These are phyloP conservation scores for Adelognathus sp. DNA, from an alignment of 2,888 invertebrate genomes.

Conservation along the genomic window DNA sequence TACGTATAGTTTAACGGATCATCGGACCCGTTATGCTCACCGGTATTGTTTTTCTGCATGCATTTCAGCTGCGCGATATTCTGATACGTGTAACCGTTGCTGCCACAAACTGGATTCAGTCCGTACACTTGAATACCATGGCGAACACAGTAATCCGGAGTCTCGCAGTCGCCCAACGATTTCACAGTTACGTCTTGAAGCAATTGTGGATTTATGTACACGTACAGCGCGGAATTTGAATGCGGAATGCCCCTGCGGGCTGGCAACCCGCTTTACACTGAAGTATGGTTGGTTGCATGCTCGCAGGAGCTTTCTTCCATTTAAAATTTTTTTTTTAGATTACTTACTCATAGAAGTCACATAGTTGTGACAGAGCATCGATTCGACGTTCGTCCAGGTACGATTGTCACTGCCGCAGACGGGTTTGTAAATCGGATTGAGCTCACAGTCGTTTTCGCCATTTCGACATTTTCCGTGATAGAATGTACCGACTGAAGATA, in stretches of 20 bases:
- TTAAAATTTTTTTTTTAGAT: neutral
- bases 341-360: constrained; percentile 49
- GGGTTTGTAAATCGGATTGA: constrained; percentile 64
- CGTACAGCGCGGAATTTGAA: constrained; percentile 42
- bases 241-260: constrained; percentile 17
- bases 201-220: neutral
- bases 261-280: constrained; percentile 17
- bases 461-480: constrained; percentile 55
- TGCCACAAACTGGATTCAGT: constrained; percentile 69
- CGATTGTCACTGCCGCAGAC: constrained; percentile 68
- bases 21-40: constrained; percentile 53
- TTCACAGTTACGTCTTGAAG: constrained; percentile 57
- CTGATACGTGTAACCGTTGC: constrained; percentile 71
- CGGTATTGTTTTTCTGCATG: constrained; percentile 64
- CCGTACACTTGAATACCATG: constrained; percentile 44
- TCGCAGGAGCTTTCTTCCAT: constrained; percentile 20
- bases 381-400: constrained; percentile 68
- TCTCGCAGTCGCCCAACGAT: constrained; percentile 54
- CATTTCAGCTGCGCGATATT: constrained; percentile 70
- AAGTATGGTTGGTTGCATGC: constrained; percentile 13
- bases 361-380: constrained; percentile 65
- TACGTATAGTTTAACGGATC: no score
- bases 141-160: constrained; percentile 49
- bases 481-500: constrained; percentile 26
- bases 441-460: constrained; percentile 55